Conservation (phyloP, 2,113 vertebrate species). For the Perccottus glenii region DNA sequence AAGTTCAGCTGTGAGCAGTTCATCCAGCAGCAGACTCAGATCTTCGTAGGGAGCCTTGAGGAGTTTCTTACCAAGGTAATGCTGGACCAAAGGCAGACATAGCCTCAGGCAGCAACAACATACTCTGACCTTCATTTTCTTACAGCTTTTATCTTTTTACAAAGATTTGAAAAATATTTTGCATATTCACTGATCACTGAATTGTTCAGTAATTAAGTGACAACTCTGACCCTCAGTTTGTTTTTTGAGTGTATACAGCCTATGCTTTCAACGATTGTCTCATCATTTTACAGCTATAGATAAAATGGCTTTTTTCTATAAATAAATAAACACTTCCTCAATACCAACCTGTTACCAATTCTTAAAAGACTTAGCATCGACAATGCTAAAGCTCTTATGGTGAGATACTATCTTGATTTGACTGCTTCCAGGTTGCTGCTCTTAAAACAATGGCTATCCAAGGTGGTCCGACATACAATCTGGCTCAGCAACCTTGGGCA, state of each 20-base stretch:
- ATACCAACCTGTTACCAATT: not conserved
- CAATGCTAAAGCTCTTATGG: slow-evolving; percentile 10
- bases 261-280: too few species aligned
- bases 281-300: too few species aligned
- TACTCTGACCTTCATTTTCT: slow-evolving; percentile 57
- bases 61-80: slow-evolving; percentile 95
- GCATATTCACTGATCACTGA: slow-evolving; percentile 45
- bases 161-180: slow-evolving; percentile 24
- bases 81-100: slow-evolving; percentile 42
- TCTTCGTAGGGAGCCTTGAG: slow-evolving; percentile 91
- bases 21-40: slow-evolving; percentile 95
- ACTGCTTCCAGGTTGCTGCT: slow-evolving; percentile 84
- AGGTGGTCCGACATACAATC: slow-evolving; percentile 92
- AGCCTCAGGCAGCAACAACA: slow-evolving; percentile 44
- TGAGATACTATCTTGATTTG: slow-evolving; percentile 20
- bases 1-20: slow-evolving; percentile 97
- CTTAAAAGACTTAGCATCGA: not conserved
- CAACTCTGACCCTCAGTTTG: not conserved
- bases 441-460: slow-evolving; percentile 92
- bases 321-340: too few species aligned
- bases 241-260: not conserved
- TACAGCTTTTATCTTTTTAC: slow-evolving; percentile 26
- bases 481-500: slow-evolving; percentile 96
- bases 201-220: slow-evolving; percentile 15
- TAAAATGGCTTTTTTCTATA: too few species aligned